Conservation (phyloP, 2,113 vertebrate species). For the Peromyscus maniculatus region DNA sequence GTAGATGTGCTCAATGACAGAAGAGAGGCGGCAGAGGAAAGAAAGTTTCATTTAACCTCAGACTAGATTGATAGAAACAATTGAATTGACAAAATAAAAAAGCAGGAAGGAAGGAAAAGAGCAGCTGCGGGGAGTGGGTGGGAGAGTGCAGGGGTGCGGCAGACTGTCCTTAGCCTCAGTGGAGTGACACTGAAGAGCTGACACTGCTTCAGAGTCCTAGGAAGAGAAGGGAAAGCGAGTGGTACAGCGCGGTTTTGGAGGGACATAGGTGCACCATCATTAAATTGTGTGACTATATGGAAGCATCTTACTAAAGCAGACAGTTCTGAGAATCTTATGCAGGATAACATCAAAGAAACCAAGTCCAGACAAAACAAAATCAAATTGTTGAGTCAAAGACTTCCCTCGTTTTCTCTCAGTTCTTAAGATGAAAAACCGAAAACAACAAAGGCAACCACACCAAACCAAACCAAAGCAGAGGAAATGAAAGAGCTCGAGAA, state of each 20-base stretch:
- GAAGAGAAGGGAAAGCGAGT: neutral
- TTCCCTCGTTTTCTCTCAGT: neutral
- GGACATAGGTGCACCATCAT: neutral
- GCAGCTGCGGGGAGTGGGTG: neutral
- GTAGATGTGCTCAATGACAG: neutral
- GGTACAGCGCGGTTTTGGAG: neutral
- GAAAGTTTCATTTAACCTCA: neutral
- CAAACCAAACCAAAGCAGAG: neutral
- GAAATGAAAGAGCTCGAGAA: neutral
- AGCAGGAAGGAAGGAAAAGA: neutral
- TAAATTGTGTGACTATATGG: neutral
- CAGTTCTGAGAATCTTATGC: neutral
- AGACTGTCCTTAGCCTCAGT: neutral
- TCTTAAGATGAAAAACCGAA: conserved; percentile 23
- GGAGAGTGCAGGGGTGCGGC: neutral
- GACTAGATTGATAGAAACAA: neutral
- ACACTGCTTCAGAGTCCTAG: neutral
- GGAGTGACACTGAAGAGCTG: neutral
- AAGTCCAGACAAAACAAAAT: neutral
- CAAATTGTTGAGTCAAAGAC: conserved; percentile 10
- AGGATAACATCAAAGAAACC: conserved; percentile 2
- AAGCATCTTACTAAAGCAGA: neutral
- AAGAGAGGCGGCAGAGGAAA: neutral
- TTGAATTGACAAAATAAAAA: neutral
- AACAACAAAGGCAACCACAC: neutral